A percentile compares a stretch with the other conserved stretches of the same genome.
Evolutionary conservation across 2,888 invertebrate species (phyloP).

Genomic region (Archips crataeganus): DNA sequence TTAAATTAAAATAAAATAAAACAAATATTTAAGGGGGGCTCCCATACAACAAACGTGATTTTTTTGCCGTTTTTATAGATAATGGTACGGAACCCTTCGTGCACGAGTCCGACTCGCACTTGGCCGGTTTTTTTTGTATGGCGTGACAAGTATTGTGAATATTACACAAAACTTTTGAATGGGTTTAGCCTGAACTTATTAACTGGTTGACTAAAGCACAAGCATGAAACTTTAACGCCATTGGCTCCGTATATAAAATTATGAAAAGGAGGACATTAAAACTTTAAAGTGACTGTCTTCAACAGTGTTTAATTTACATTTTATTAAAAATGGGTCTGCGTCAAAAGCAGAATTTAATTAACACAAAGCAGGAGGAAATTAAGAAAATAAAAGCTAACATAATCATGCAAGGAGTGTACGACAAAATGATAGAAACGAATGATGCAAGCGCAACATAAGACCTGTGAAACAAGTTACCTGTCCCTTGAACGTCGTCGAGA

Average conservation of each 20-base stretch:
- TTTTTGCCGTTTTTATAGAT: no score
- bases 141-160: no score
- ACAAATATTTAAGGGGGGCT: no score
- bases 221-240: not conserved
- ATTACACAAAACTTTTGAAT: no score
- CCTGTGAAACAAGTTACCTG: conserved; percentile 63
- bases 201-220: no score
- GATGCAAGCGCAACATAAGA: conserved; percentile 49
- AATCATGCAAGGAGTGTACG: conserved; percentile 9
- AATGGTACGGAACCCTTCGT: no score
- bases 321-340: not conserved
- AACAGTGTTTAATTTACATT: not conserved
- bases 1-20: no score
- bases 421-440: conserved; percentile 43
- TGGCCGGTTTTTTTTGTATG: no score
- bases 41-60: no score
- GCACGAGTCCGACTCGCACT: no score
- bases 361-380: not conserved
- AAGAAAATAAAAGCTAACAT: not conserved
- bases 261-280: not conserved
- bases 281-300: not conserved
- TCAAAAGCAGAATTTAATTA: not conserved
- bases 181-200: no score
- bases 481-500: conserved; percentile 81
- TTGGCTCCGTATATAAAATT: not conserved